Percentiles rank a stretch among this genome's conserved stretches.
These are phyloP conservation scores for Ageneiosus marmoratus DNA, from an alignment of 2,113 vertebrate species.

Conservation along the genomic window DNA sequence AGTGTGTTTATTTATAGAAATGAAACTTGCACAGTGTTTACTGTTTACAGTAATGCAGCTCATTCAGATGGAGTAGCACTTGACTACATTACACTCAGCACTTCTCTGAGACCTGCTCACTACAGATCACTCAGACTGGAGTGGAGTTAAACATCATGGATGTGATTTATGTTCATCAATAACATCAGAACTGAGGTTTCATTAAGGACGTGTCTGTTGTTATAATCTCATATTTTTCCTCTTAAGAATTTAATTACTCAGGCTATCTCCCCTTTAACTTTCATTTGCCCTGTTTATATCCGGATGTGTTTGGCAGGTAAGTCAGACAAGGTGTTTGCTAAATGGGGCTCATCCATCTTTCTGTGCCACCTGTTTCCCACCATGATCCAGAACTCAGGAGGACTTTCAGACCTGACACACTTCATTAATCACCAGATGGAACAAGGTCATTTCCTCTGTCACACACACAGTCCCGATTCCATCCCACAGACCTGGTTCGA, in stretches of 20 bases:
- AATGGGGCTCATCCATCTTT: slow-evolving; percentile 39
- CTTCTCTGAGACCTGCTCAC: background rate
- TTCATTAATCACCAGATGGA: slow-evolving; percentile 40
- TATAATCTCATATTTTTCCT: background rate
- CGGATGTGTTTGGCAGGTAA: slow-evolving; percentile 24
- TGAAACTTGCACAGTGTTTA: background rate
- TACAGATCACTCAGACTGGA: background rate
- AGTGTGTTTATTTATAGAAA: slow-evolving; percentile 16
- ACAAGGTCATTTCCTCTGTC: slow-evolving; percentile 29
- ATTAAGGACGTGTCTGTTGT: background rate
- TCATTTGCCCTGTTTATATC: slow-evolving; percentile 27
- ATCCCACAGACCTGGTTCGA: background rate
- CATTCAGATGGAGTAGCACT: background rate
- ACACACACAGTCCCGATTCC: background rate
- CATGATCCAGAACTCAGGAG: background rate
- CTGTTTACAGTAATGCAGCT: background rate
- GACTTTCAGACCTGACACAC: slow-evolving; percentile 28
- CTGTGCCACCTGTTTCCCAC: slow-evolving; percentile 35
- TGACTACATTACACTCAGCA: background rate
- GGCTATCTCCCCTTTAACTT: slow-evolving; percentile 3
- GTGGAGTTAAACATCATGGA: background rate
- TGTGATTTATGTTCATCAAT: background rate
- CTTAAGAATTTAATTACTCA: background rate
- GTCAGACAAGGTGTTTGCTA: slow-evolving; percentile 14
- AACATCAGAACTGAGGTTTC: background rate